Base-by-base conservation (phyloP, 92 coral and sea anemone genomes). In the Bergia puertoricense region DNA sequence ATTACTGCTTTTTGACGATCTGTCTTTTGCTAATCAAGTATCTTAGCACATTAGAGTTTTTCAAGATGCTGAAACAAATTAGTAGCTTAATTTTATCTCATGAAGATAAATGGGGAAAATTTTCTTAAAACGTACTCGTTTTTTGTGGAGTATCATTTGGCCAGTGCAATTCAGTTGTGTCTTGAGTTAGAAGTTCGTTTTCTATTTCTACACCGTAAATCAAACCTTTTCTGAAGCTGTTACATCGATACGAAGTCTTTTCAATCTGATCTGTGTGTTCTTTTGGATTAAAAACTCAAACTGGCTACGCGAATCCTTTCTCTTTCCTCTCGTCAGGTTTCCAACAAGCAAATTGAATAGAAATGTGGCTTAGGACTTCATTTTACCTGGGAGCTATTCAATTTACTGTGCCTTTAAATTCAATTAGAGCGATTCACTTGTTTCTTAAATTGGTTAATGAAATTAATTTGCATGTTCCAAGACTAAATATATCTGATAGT, bases 391-490 rank as follows among this genome's bases (percentile, higher is more conserved):
- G 23, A 18, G 8, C 51, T 76, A 6, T 76, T 76, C 54, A 10
- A 43, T 18, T 39, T 41, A 41, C 36, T 4, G 30, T 76, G 80
- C 6, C 80, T 42, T 42, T 40, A 76, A 40, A 42, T 42, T 22
- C n/a, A 65, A 36, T 57, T 82, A 16, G 16, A 44, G n/a, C 54
- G 4, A 62, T 67, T 67, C 54, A 82, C 67, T 76, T 43, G 76
- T 67, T 67, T 82, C 76, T 82, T 82, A 66, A 67, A 82, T 71
- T 42, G 65, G 37, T 82, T 67, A 82, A 82, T 82, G 20, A 82
- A 67, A 68, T 42, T 48, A 84, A 45, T 44, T 48, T 65, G 16
- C 48, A 62, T 41, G 85, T n/a, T 62, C 11, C 39, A 41, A 37
- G 46, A 16, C 73, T 59, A 41, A 40, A 38, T 37, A 18, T 15